A percentile compares a stretch with the other conserved stretches of the same genome.
Evolutionary conservation across 1,140 invertebrate species (phyloP).

Genomic region (Bombus breviceps): DNA sequence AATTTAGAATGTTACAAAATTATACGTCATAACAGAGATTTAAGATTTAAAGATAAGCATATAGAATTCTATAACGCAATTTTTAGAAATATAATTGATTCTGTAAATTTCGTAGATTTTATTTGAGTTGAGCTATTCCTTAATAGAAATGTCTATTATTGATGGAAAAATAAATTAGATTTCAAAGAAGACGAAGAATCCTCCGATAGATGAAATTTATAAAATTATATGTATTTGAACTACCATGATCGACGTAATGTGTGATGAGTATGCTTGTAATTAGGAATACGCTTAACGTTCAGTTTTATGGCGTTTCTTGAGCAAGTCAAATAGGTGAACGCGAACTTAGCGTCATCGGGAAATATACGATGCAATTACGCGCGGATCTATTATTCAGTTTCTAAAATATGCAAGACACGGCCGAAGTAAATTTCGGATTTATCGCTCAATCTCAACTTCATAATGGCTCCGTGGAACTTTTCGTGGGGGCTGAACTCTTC

Average conservation of each 20-base stretch:
- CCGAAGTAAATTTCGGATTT: slow-evolving; percentile 74
- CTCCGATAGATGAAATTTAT: not conserved
- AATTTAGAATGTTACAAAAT: no score
- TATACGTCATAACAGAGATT: no score
- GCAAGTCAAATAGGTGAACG: not conserved
- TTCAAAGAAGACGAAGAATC: not conserved
- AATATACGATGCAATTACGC: slow-evolving; percentile 63
- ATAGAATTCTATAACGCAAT: no score
- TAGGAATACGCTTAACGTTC: slow-evolving; percentile 11
- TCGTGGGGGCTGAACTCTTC: not conserved
- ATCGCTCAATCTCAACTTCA: slow-evolving; percentile 73
- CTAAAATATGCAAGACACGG: slow-evolving; percentile 55
- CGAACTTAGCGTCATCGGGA: slow-evolving; percentile 35
- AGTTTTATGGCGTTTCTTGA: not conserved
- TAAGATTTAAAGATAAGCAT: no score
- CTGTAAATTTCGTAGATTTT: no score
- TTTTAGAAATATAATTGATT: no score
- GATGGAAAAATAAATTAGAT: not conserved
- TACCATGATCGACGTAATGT: not conserved
- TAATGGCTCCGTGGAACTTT: slow-evolving; percentile 61
- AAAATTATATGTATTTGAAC: not conserved
- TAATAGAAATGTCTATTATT: not conserved
- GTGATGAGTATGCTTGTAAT: not conserved
- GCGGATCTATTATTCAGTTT: slow-evolving; percentile 44
- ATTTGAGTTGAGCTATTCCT: no score